These are phyloP conservation scores for Polydrusus pterygomalis DNA, from an alignment of 2,888 invertebrate genomes.

Conservation along the genomic window DNA sequence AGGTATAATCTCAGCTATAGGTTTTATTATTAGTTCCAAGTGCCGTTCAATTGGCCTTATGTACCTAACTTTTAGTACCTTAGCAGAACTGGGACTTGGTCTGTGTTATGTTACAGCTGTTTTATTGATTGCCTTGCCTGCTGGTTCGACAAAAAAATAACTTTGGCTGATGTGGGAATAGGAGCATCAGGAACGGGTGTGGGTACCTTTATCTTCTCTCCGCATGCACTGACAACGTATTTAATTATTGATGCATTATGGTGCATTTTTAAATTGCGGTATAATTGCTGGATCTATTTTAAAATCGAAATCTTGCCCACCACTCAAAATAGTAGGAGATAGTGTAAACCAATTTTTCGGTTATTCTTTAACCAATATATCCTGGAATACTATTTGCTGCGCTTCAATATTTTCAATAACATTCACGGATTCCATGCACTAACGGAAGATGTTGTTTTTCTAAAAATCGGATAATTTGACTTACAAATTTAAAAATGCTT, in stretches of 20 bases:
- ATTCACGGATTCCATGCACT: too few relatives aligned
- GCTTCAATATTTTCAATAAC: too few relatives aligned
- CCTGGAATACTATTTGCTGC: too few relatives aligned
- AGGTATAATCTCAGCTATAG: conserved; percentile 82
- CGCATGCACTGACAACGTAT: conserved; percentile 87
- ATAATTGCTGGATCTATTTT: too few relatives aligned
- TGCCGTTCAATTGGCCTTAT: conserved; percentile 84
- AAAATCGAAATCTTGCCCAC: too few relatives aligned
- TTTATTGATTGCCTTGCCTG: conserved; percentile 93
- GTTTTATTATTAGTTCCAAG: conserved; percentile 85
- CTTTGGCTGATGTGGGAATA: conserved; percentile 89
- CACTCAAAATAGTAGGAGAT: too few relatives aligned
- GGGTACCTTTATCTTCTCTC: conserved; percentile 91
- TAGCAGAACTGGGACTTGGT: conserved; percentile 89
- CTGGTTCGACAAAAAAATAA: conserved; percentile 92
- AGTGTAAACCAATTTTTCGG: too few relatives aligned
- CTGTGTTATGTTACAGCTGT: conserved; percentile 92
- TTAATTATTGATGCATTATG: conserved; percentile 84
- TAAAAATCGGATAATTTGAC: too few relatives aligned
- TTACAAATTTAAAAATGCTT: too few relatives aligned
- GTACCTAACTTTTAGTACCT: conserved; percentile 89
- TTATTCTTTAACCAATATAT: too few relatives aligned
- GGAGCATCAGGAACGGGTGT: conserved; percentile 93
- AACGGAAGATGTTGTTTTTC: too few relatives aligned
- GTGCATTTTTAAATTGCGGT: too few relatives aligned